Evolutionary conservation across 2,888 invertebrate species (phyloP).

Genomic region (Aricia artaxerxes): DNA sequence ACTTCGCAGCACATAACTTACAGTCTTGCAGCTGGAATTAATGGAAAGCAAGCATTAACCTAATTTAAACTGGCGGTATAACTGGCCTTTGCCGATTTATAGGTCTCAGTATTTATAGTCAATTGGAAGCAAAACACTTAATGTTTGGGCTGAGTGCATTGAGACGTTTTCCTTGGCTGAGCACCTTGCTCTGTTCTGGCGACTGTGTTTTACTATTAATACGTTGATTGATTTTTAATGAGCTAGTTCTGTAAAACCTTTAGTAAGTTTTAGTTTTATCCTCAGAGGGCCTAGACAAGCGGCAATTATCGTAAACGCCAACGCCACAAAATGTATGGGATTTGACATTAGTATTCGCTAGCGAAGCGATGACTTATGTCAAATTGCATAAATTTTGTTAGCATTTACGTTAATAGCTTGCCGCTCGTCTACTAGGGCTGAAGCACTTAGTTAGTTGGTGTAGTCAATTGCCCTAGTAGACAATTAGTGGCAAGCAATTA

Average conservation of each 20-base stretch:
- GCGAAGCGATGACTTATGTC: too few relatives aligned
- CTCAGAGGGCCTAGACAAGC: background rate
- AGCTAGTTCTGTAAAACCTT: background rate
- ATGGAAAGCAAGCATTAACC: constrained; percentile 64
- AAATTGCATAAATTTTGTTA: too few relatives aligned
- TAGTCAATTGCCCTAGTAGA: too few relatives aligned
- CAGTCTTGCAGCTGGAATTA: constrained; percentile 57
- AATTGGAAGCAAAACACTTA: constrained; percentile 41
- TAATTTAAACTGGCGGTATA: constrained; percentile 55
- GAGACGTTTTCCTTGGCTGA: constrained; percentile 37
- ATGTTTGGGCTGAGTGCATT: constrained; percentile 35
- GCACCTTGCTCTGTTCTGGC: constrained; percentile 12
- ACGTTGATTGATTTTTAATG: constrained; percentile 18
- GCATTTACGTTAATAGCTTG: too few relatives aligned
- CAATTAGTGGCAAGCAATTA: too few relatives aligned
- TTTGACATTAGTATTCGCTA: too few relatives aligned
- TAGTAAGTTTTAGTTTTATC: too few relatives aligned
- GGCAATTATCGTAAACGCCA: too few relatives aligned
- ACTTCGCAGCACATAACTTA: constrained; percentile 51
- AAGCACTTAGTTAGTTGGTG: background rate
- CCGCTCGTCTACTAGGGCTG: background rate
- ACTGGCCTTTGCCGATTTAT: constrained; percentile 44
- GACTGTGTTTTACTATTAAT: constrained; percentile 13
- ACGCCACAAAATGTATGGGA: too few relatives aligned
- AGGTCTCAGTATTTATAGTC: constrained; percentile 41